Evolutionary conservation across 2,888 invertebrate species (phyloP).

Genomic region (Ophion ventricosus): DNA sequence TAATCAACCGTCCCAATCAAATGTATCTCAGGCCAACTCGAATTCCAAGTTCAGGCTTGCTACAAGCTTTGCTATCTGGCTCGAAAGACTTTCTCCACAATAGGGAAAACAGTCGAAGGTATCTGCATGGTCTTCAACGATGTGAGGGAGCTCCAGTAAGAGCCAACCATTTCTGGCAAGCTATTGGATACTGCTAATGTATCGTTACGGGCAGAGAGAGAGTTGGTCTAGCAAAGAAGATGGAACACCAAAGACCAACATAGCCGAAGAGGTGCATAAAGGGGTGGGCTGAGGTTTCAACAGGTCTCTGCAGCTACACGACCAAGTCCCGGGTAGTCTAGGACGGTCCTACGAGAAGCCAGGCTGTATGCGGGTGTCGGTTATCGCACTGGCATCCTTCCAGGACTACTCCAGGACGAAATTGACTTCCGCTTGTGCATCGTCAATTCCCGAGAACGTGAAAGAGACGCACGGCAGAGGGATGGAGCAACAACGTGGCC

Average conservation of each 20-base stretch:
- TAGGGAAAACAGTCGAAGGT: not conserved
- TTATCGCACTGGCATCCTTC: conserved; percentile 63
- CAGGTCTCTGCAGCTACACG: conserved; percentile 58
- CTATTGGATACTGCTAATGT: not conserved
- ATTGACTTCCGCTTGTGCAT: conserved; percentile 58
- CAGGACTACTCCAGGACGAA: conserved; percentile 53
- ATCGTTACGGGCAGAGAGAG: not conserved
- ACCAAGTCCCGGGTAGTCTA: conserved; percentile 44
- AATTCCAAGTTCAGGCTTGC: not conserved
- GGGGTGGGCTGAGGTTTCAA: conserved; percentile 56
- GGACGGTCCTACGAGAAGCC: conserved; percentile 37
- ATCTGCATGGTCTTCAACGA: not conserved
- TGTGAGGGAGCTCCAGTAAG: not conserved
- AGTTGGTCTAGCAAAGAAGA: conserved; percentile 7
- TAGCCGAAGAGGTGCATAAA: conserved; percentile 38
- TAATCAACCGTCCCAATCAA: no score
- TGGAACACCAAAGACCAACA: conserved; percentile 13
- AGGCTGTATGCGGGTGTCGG: conserved; percentile 34
- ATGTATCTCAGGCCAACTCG: no score
- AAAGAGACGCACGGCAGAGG: conserved; percentile 45
- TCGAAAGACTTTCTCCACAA: not conserved
- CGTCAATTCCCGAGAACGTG: conserved; percentile 49
- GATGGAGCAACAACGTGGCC: not conserved
- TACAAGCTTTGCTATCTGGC: not conserved
- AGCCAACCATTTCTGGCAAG: not conserved